Evolutionary conservation across 1,140 invertebrate species (phyloP), one percentile per base, ranked within the genome.

Genomic region (Drosophila mayri): DNA sequence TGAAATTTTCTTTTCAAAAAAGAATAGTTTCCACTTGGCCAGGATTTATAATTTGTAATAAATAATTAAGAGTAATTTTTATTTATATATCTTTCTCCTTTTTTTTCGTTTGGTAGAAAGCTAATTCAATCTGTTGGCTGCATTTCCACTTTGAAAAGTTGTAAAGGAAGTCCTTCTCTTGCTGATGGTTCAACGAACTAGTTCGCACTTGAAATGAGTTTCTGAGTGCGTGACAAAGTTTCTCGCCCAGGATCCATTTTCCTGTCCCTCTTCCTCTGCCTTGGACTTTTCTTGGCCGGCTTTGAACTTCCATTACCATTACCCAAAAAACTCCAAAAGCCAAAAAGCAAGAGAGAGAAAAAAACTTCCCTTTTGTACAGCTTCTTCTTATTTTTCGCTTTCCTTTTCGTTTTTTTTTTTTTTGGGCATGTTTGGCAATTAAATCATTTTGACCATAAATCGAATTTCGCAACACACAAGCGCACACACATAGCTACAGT

Each of bases 401-500:
- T 40, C 32, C 41, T 30, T 55, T 52, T 68, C 16, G 9, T 46
- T 68, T 70, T 25, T 22, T 22, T 22, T 22, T 22, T 22, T 22
- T 71, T 55, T 38, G 40, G 70, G 30, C 76, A 64, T 76, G 66
- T 84, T 84, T 84, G 72, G 81, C 81, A 85, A 84, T 84, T 85
- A 84, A 84, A 85, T 84, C 72, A 85, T 80, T 84, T 84, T 44
- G 76, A 62, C 65, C 81, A 84, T 84, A 84, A 84, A 84, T 84
- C 81, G 72, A 84, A 85, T 84, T 84, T 83, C 41, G 46, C 59
- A 83, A 61, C 63, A 61, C 54, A 55, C 22, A 63, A 46, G 41
- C 46, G 20, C 22, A 59, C 62, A 22, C 32, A 40, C 60, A 63
- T n/a, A 18, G 43, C 63, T 41, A 40, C 47, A 61, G 83, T 79